Evolutionary conservation across 2,797 vertebrate species (phyloP), one percentile per base, ranked within the genome.

Genomic region (Acanthurus tractus): DNA sequence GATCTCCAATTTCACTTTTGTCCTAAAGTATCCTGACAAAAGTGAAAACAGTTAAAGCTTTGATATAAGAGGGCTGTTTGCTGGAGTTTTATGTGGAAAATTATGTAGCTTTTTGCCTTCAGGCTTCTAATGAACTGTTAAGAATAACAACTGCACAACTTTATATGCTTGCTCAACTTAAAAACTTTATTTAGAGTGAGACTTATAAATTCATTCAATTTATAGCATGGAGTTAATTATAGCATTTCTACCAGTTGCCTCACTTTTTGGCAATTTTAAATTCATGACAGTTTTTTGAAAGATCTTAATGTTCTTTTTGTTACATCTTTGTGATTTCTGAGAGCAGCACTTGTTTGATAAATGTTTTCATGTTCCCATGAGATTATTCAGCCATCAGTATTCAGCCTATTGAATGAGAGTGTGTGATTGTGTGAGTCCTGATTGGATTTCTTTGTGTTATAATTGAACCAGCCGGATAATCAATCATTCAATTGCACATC

Each of bases 391-490:
- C 67, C 63, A 14, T 65, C 55, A 23, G 40, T 46, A 58, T 78
- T 57, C 75, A 76, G 46, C 36, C 67, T 63, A 61, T 68, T 66
- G 40, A 61, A 53, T 54, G 14, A 50, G 45, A 58, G 29, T 34
- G 29, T 34, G 29, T 34, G 29, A 34, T 5, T 34, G 17, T 62
- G 64, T 34, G 0, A 18, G 57, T 55, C 22, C 38, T 55, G 56
- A n/a, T 77, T 44, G 67, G 42, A 49, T 77, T 34, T 34, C n/a
- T 77, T 68, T 70, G 62, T 74, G 54, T 25, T 58, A 80, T 63
- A 78, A 73, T 42, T 71, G 64, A 74, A 63, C 61, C 63, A 67
- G 57, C 69, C 50, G 17, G 61, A 69, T 45, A 64, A 78, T 78
- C 73, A 69, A 23, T 46, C 53, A 48, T 53, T 53, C 18, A 29